Base-by-base conservation (phyloP, 2,888 invertebrate species). In the Geotrupes spiniger region DNA sequence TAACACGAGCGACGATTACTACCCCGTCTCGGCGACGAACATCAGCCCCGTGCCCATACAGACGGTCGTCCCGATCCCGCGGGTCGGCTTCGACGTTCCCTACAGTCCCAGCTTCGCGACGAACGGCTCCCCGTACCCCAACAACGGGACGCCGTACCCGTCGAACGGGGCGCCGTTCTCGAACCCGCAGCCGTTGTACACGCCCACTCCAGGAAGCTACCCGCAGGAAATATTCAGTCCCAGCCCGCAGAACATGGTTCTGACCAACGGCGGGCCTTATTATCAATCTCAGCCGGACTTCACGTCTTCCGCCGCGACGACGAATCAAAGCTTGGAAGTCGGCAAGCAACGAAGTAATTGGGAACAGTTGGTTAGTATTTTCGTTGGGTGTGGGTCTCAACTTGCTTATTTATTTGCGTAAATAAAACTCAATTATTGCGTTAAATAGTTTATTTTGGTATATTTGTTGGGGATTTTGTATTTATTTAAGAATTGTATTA, bases 21-120 rank as follows among this genome's bases (percentile, higher is more conserved):
- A 71, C 54, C 58, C 66, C 5, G 54, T 64, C 16, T 56, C 66
- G 2, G 61, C 63, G 36, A 58, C 61, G 4, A 64, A 66, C 14
- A 63, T 65, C 6, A 67, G 66, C 57, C 69, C 71, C 5, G 67
- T 66, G 17, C 64, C 65, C 9, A 54, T 68, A 42, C 60, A 60
- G 3, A 63, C 74, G 59, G 63, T 72, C 60, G 62, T 74, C 60
- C 53, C 72, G 60, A 36, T 69, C 42, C 64, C 67, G 2, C 55
- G 69, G 14, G 63, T 69, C 51, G 63, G 67, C 42, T 70, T 68
- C 44, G 70, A 71, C 39, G 64, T 71, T 6, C 63, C 68, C 0
- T 70, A 63, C 46, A 65, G 61, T 48, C 60, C 65, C 2, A 64
- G 53, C 44, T 66, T 50, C 38, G 40, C 48, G n/a, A 15, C 47